Conservation (phyloP, 2,888 invertebrate species). For the Leptopilina syphax region DNA sequence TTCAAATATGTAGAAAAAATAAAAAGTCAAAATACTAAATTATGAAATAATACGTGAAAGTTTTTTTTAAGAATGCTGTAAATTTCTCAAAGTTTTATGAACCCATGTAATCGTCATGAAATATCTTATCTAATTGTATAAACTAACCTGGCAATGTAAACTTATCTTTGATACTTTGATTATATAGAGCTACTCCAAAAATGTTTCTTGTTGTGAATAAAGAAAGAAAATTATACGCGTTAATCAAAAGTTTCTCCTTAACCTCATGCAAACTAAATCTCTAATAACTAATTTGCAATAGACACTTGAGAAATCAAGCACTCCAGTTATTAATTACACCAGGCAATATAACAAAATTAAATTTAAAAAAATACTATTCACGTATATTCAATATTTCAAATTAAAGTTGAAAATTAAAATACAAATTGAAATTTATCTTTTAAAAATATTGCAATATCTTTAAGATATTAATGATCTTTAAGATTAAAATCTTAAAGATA, state of each 20-base stretch:
- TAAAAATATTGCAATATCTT: no score
- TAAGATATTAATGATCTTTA: no score
- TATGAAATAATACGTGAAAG: slow-evolving; percentile 9
- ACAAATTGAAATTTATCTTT: no score
- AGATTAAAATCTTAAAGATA: no score
- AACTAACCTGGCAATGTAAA: slow-evolving; percentile 10
- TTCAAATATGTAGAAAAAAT: not conserved
- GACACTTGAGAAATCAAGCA: slow-evolving; percentile 8
- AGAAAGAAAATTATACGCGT: not conserved
- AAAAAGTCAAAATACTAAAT: not conserved
- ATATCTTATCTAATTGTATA: slow-evolving; percentile 28
- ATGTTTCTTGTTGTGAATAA: not conserved
- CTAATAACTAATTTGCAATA: slow-evolving; percentile 9
- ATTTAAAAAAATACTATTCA: no score
- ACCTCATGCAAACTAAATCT: not conserved
- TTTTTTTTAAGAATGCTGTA: not conserved
- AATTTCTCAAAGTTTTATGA: not conserved
- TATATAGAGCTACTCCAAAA: slow-evolving; percentile 24
- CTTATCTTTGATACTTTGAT: slow-evolving; percentile 35
- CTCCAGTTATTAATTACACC: not conserved
- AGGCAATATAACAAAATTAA: not conserved
- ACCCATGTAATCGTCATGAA: slow-evolving; percentile 5
- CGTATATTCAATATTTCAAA: no score
- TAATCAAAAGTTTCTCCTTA: slow-evolving; percentile 10
- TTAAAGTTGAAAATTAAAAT: no score